Evolutionary conservation across 2,113 vertebrate species (phyloP).

Genomic region (Macquaria australasica): DNA sequence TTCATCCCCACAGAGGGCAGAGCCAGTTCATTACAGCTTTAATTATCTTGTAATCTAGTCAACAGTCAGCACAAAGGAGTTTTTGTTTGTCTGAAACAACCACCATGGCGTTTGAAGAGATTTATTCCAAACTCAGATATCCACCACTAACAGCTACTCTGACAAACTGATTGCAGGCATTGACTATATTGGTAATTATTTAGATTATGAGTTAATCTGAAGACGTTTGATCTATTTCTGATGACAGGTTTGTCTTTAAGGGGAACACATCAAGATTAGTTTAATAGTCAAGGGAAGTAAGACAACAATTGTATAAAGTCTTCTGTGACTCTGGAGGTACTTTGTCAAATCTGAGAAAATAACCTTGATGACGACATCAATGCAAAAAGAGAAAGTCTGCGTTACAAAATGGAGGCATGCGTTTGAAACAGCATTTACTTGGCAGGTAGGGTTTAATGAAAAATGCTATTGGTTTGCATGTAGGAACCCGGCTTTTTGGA

Average conservation of each 20-base stretch:
- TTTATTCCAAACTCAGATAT: not conserved
- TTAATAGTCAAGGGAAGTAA: too few species aligned
- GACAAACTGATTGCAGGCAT: not conserved
- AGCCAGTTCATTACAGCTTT: slow-evolving; percentile 13
- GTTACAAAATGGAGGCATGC: not conserved
- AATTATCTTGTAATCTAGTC: slow-evolving; percentile 21
- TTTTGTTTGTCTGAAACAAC: not conserved
- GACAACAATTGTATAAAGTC: not conserved
- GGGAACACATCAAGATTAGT: too few species aligned
- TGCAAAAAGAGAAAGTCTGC: too few species aligned
- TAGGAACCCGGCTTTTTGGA: too few species aligned
- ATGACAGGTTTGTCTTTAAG: not conserved
- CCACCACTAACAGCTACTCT: not conserved
- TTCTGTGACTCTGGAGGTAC: not conserved
- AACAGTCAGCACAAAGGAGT: not conserved
- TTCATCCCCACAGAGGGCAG: not conserved
- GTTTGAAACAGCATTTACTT: not conserved
- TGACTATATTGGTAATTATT: not conserved
- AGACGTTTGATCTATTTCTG: not conserved
- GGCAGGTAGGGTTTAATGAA: not conserved
- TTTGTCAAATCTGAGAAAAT: not conserved
- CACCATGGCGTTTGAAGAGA: not conserved
- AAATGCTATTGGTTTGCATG: not conserved
- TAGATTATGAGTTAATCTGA: not conserved
- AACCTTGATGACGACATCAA: too few species aligned